phyloP scores from a whole-genome alignment of 2,113 vertebrate species.

The Athene cunicularia region DNA sequence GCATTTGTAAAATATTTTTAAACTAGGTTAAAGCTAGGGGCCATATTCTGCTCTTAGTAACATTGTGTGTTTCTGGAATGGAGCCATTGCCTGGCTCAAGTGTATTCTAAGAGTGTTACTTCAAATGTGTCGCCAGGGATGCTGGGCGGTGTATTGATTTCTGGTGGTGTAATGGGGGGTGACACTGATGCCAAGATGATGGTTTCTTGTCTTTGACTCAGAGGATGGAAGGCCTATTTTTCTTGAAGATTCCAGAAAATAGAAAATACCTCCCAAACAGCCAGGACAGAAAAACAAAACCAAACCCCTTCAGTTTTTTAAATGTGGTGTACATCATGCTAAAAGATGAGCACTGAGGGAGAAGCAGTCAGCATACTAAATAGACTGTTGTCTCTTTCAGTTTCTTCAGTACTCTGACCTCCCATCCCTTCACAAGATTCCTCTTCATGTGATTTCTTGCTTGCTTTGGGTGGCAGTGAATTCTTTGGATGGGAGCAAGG shows the following conservation, averaged over 20 bases:
- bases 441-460: not conserved
- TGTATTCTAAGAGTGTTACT: not conserved
- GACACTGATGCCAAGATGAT: not conserved
- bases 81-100: not conserved
- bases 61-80: not conserved
- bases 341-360: not conserved
- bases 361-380: not conserved
- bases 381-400: not conserved
- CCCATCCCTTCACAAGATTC: not conserved
- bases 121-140: not conserved
- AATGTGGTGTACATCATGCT: not conserved
- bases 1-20: conserved; percentile 13
- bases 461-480: not conserved
- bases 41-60: not conserved
- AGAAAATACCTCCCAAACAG: not conserved
- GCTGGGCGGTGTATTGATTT: not conserved
- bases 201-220: not conserved
- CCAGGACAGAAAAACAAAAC: not conserved
- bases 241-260: not conserved
- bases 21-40: not conserved
- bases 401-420: not conserved
- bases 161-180: not conserved
- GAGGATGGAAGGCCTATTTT: not conserved
- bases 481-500: not conserved
- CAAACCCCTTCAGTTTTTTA: not conserved